These are phyloP conservation scores for Nycticorax nycticorax DNA, from an alignment of 2,113 vertebrate species.

Conservation along the genomic window DNA sequence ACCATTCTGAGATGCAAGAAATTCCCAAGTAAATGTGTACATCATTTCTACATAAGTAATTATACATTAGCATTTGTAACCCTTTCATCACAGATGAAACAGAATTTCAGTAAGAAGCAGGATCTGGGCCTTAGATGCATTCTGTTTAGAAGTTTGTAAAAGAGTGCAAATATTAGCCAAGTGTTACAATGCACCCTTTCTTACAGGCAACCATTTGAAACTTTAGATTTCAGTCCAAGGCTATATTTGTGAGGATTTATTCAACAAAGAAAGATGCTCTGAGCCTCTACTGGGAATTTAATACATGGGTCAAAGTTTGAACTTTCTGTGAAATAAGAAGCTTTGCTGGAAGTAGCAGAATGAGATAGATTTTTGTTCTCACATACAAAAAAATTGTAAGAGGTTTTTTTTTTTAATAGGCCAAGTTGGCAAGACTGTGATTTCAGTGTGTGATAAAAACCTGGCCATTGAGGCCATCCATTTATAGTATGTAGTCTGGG, in stretches of 20 bases:
- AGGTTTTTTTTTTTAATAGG: not conserved
- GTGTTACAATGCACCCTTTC: slow-evolving; percentile 24
- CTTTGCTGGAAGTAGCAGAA: slow-evolving; percentile 46
- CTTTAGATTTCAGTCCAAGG: slow-evolving; percentile 12
- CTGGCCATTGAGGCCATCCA: not conserved
- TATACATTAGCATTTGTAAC: not conserved
- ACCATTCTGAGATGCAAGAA: not conserved
- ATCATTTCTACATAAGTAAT: not conserved
- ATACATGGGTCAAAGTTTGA: slow-evolving; percentile 54
- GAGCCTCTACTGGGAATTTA: slow-evolving; percentile 20
- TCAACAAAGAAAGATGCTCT: slow-evolving; percentile 56
- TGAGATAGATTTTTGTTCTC: slow-evolving; percentile 44
- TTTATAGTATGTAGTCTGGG: not conserved
- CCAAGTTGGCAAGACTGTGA: not conserved
- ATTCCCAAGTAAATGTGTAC: not conserved
- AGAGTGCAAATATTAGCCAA: slow-evolving; percentile 5
- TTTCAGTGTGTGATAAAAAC: slow-evolving; percentile 32
- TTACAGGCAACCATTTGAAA: slow-evolving; percentile 25
- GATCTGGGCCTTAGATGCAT: not conserved
- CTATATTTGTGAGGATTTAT: slow-evolving; percentile 51
- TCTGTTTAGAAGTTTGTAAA: not conserved
- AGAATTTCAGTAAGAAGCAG: not conserved
- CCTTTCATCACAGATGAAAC: not conserved
- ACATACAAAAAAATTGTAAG: not conserved
- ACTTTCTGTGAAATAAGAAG: slow-evolving; percentile 50